These are phyloP conservation scores for Beaufortia kweichowensis DNA, from an alignment of 2,113 vertebrate species.

Conservation along the genomic window DNA sequence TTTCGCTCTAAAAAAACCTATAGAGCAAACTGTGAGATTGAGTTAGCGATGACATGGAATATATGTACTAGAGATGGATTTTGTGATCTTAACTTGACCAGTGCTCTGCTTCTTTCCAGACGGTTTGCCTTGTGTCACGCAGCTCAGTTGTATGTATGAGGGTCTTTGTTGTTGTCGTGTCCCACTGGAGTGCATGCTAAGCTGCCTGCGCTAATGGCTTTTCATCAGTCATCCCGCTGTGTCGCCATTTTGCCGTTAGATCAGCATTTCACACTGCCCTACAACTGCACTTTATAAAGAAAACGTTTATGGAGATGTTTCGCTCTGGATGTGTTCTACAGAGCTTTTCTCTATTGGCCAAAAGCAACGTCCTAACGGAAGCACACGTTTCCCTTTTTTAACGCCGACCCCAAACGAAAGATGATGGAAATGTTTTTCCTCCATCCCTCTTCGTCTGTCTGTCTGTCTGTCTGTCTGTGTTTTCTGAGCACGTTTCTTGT, in stretches of 20 bases:
- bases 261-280: constrained; percentile 74
- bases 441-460: constrained; percentile 63
- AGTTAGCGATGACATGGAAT: constrained; percentile 22
- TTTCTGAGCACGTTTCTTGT: constrained; percentile 72
- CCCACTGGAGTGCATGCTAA: constrained; percentile 74
- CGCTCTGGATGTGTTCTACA: neutral
- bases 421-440: constrained; percentile 50
- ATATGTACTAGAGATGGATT: neutral
- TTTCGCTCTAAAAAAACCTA: neutral
- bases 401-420: constrained; percentile 50
- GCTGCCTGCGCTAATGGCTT: constrained; percentile 74
- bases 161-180: constrained; percentile 71
- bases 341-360: constrained; percentile 7
- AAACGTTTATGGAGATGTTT: neutral
- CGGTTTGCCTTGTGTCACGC: constrained; percentile 78
- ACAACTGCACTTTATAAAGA: constrained; percentile 55
- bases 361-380: too few relatives aligned
- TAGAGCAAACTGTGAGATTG: too few relatives aligned
- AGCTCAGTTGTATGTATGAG: constrained; percentile 79
- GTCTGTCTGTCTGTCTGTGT: constrained; percentile 81
- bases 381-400: too few relatives aligned
- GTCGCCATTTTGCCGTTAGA: constrained; percentile 65
- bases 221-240: constrained; percentile 72
- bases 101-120: constrained; percentile 77
- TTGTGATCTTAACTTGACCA: constrained; percentile 73